These are phyloP conservation scores for Chlorocebus sabaeus DNA, from an alignment of 2,113 vertebrate genomes.

Conservation along the genomic window DNA sequence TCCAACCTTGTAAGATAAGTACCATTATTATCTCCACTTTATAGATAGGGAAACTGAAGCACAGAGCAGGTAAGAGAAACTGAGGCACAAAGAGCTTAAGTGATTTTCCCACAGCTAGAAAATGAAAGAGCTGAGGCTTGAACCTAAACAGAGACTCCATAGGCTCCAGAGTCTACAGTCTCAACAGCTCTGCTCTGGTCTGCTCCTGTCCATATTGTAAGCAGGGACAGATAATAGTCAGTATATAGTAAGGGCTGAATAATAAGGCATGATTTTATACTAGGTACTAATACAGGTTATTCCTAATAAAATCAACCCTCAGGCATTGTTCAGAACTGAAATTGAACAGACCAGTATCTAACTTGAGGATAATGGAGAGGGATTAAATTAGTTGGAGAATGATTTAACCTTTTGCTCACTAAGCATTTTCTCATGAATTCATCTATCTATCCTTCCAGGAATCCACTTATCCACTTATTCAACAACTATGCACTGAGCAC, in stretches of 20 bases:
- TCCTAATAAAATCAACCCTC: slow-evolving; percentile 2
- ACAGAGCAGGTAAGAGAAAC: not conserved
- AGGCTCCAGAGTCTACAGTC: not conserved
- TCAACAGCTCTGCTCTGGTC: not conserved
- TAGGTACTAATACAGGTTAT: not conserved
- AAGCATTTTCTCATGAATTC: not conserved
- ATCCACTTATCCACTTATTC: not conserved
- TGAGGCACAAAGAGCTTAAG: not conserved
- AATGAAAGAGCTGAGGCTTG: not conserved
- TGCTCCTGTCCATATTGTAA: not conserved
- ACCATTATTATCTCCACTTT: not conserved
- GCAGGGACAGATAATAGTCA: not conserved
- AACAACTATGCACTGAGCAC: not conserved
- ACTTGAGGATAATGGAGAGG: not conserved
- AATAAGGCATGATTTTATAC: not conserved
- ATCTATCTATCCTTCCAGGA: not conserved
- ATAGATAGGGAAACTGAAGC: not conserved
- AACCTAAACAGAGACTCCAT: not conserved
- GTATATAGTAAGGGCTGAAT: not conserved
- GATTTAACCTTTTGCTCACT: not conserved
- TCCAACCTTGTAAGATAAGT: not conserved
- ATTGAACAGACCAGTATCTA: not conserved
- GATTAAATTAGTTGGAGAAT: slow-evolving; percentile 13
- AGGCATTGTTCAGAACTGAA: not conserved
- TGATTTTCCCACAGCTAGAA: not conserved